Conservation (phyloP, 30 jellyfish, hydroid and myxozoan genomes). For the Hydractinia symbiolongicarpus region DNA sequence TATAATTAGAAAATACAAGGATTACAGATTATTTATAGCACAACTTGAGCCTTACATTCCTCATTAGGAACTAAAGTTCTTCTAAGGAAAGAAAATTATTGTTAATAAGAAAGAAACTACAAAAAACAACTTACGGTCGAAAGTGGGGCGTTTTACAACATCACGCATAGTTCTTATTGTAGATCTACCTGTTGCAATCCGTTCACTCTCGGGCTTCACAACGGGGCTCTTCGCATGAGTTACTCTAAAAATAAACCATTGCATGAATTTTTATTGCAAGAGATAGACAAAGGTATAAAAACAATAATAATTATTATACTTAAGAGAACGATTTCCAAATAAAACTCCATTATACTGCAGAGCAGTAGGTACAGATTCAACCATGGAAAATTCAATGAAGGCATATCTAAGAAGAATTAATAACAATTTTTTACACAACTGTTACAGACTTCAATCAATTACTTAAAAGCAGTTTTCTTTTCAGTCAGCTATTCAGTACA, state of each 20-base stretch:
- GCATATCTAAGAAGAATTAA: no score
- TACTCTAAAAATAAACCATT: constrained; percentile 34
- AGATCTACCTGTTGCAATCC: constrained; percentile 66
- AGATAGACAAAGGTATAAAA: no score
- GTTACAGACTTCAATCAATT: no score
- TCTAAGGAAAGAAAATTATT: no score
- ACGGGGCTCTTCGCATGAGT: constrained; percentile 64
- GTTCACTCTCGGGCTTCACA: constrained; percentile 79
- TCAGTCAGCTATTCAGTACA: no score
- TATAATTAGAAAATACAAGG: no score
- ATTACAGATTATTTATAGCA: no score
- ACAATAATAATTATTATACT: constrained; percentile 11
- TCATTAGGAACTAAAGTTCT: no score
- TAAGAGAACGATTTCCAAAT: constrained; percentile 67
- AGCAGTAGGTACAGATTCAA: constrained; percentile 79
- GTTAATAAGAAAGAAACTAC: no score
- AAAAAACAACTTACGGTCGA: constrained; percentile 23
- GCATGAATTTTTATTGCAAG: neutral
- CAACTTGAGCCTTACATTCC: no score
- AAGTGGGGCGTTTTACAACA: constrained; percentile 21
- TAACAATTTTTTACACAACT: no score
- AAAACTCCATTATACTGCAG: constrained; percentile 82
- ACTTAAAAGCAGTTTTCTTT: no score
- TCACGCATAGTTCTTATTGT: constrained; percentile 27
- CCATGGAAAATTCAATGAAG: neutral